phyloP scores from a whole-genome alignment of 2,888 invertebrate species.

The Eristalinus sepulchralis region DNA sequence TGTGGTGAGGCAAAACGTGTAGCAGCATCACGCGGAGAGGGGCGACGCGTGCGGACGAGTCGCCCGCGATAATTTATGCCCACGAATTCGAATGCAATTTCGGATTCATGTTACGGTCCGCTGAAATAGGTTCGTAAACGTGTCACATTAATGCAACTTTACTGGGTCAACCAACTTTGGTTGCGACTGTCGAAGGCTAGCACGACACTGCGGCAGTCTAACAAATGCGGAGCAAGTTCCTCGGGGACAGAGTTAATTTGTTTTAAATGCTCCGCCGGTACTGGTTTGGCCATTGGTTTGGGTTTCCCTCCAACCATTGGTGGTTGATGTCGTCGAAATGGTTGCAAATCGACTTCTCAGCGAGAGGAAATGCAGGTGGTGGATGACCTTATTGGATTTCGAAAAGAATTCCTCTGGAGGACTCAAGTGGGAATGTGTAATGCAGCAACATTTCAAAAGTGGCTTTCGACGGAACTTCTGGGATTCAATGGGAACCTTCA shows the following conservation, averaged over 20 bases:
- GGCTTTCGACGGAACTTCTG: too few species aligned
- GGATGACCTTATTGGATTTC: not conserved
- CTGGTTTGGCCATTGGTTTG: not conserved
- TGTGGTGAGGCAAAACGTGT: conserved; percentile 34
- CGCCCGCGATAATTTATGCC: conserved; percentile 22
- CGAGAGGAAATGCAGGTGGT: not conserved
- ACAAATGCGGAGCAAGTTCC: conserved; percentile 21
- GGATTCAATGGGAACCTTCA: too few species aligned
- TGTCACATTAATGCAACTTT: conserved; percentile 54
- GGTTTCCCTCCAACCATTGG: not conserved
- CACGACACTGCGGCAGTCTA: not conserved
- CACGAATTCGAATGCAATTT: conserved; percentile 35
- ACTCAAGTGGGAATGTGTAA: too few species aligned
- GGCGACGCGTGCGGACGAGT: not conserved
- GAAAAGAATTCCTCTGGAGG: not conserved
- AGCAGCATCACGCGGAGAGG: conserved; percentile 40
- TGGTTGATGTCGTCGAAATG: not conserved
- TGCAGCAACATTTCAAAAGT: too few species aligned
- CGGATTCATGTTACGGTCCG: conserved; percentile 19
- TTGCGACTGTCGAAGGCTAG: not conserved
- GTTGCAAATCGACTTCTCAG: not conserved
- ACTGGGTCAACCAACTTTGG: conserved; percentile 12
- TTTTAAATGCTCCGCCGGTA: not conserved
- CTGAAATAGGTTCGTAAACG: conserved; percentile 33
- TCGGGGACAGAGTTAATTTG: not conserved